Conservation (phyloP, 1,140 invertebrate genomes). For the Drosophila rhopaloa region DNA sequence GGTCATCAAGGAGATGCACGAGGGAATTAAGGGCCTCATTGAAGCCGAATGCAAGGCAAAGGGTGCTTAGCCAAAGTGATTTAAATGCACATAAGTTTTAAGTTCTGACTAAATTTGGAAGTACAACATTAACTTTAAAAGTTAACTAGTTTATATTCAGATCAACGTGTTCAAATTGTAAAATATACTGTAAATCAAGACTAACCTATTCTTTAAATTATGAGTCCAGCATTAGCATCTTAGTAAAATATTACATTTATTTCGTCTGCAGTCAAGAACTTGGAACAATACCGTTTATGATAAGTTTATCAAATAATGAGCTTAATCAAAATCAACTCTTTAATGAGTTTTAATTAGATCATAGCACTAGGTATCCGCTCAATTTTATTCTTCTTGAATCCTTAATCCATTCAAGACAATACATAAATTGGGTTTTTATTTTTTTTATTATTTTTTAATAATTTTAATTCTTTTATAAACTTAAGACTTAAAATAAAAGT, state of each 20-base stretch:
- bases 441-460: constrained; percentile 75
- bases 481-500: constrained; percentile 84
- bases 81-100: not conserved
- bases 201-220: too few species aligned
- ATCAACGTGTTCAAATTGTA: not conserved
- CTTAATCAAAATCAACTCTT: not conserved
- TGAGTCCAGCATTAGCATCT: too few species aligned
- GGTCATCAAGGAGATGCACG: constrained; percentile 94
- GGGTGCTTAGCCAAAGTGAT: not conserved
- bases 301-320: too few species aligned
- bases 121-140: not conserved
- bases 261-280: too few species aligned
- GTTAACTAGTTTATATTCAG: not conserved
- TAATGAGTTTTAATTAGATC: not conserved
- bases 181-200: too few species aligned
- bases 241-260: too few species aligned
- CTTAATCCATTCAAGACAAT: not conserved
- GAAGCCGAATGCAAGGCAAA: constrained; percentile 87
- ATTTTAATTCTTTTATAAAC: constrained; percentile 84
- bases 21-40: constrained; percentile 93
- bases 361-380: too few species aligned
- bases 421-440: constrained; percentile 41
- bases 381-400: too few species aligned
- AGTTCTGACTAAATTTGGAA: not conserved
- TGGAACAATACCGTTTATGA: too few species aligned